Evolutionary conservation across 2,113 vertebrate genomes (phyloP), one percentile per base, ranked within the genome.

Genomic region (Coracopsis vasa): DNA sequence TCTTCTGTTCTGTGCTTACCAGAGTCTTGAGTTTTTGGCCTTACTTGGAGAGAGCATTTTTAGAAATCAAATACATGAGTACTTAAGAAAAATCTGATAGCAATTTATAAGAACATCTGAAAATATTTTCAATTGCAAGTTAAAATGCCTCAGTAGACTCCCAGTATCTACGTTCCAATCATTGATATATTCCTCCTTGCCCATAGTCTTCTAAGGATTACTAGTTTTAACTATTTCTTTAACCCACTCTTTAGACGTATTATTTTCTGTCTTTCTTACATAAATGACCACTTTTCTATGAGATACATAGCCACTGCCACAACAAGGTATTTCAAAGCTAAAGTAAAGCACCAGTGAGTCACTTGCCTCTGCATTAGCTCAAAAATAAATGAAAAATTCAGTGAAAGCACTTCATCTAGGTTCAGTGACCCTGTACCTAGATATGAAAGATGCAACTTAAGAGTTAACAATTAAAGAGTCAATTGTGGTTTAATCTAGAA

Each of bases 51-150:
- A 37, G 7, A 54, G 8, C 3, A 18, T 20, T 69, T 88, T 80
- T 14, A 60, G 24, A 92, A 80, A 92, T 42, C 14, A 75, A 80
- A 69, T 11, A 27, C 13, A 53, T 1, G 1, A 58, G 4, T 37
- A 58, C 6, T 11, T 19, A 6, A n/a, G 4, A 54, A 51, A 41
- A 69, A 65, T 4, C 16, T 4, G 0, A n/a, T 6, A 1, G 10
- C 37, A 31, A 29, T 71, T 91, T 71, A 8, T 9, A 50, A 3
- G 27, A 69, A 9, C 4, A 67, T 8, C 25, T 45, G n/a, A 71
- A 86, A 28, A 62, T 7, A n/a, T 16, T 74, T 85, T 39, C n/a
- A 47, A 7, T 28, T 28, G 37, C 12, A 31, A 21, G 19, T n/a
- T 41, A 53, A 53, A 86, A 62, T 24, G 44, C 7, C 33, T 70